These are phyloP conservation scores for Leptestheria dahalacensis DNA, from an alignment of 1,140 invertebrate species.

Conservation along the genomic window DNA sequence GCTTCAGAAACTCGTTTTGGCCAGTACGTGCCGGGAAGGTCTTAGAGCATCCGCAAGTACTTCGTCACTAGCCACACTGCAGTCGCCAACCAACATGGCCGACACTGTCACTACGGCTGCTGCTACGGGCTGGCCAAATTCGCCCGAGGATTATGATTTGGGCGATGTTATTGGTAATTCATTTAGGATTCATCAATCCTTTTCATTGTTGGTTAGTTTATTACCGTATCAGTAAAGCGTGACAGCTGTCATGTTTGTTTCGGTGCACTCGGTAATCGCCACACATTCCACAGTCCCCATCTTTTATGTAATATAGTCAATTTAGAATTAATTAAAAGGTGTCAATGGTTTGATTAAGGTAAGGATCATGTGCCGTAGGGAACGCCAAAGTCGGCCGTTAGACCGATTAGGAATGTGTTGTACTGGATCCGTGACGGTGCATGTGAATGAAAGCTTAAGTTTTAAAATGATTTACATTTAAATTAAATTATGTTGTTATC, in stretches of 20 bases:
- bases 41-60: neutral
- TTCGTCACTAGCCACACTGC: neutral
- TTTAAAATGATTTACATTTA: neutral
- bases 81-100: slow-evolving; percentile 41
- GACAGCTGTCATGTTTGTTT: neutral
- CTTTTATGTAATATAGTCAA: neutral
- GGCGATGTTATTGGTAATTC: slow-evolving; percentile 85
- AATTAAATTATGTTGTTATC: slow-evolving; percentile 3
- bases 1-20: neutral
- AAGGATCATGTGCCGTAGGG: too few relatives aligned
- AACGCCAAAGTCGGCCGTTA: too few relatives aligned
- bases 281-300: neutral
- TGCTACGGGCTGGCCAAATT: slow-evolving; percentile 67
- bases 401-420: too few relatives aligned
- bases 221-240: neutral
- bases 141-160: slow-evolving; percentile 84
- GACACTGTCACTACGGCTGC: slow-evolving; percentile 39
- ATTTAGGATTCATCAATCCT: too few relatives aligned
- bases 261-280: too few relatives aligned
- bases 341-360: neutral
- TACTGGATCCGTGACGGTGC: too few relatives aligned
- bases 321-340: neutral
- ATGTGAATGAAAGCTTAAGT: slow-evolving; percentile 1
- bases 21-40: neutral
- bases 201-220: too few relatives aligned